phyloP scores from a whole-genome alignment of 1,140 invertebrate genomes.

The Stegodyphus mimosarum region DNA sequence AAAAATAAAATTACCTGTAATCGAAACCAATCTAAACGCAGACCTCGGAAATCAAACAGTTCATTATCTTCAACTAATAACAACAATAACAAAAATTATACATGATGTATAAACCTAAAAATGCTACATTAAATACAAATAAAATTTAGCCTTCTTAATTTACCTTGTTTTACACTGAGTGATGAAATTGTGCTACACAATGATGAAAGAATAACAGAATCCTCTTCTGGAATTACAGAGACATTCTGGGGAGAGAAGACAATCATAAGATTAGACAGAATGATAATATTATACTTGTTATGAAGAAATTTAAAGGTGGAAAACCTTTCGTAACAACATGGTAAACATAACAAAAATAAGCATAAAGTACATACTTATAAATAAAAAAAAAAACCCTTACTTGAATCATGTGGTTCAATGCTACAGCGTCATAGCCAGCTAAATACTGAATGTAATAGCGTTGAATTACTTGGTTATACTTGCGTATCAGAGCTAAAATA shows the following conservation, averaged over 20 bases:
- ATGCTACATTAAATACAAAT: not conserved
- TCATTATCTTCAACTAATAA: constrained; percentile 91
- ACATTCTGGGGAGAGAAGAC: not conserved
- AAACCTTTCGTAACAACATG: no score
- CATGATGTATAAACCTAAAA: no score
- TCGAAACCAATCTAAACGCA: constrained; percentile 97
- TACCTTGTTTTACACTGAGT: constrained; percentile 89
- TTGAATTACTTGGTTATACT: constrained; percentile 97
- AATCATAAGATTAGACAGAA: not conserved
- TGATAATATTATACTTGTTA: no score
- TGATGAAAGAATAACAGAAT: constrained; percentile 92
- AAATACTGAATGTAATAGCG: constrained; percentile 98
- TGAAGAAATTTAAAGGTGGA: no score
- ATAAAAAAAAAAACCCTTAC: constrained; percentile 62
- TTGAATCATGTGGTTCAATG: constrained; percentile 91
- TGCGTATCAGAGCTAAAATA: constrained; percentile 81
- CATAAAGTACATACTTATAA: no score
- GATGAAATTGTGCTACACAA: constrained; percentile 89
- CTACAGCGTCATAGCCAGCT: constrained; percentile 93
- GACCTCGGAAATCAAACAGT: constrained; percentile 93
- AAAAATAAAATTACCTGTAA: constrained; percentile 75
- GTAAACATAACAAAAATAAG: no score
- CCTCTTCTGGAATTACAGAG: constrained; percentile 82
- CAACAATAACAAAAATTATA: constrained; percentile 10
- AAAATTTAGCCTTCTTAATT: not conserved